phyloP scores from a whole-genome alignment of 2,797 vertebrate genomes.

The Chaetodon trifasciatus region DNA sequence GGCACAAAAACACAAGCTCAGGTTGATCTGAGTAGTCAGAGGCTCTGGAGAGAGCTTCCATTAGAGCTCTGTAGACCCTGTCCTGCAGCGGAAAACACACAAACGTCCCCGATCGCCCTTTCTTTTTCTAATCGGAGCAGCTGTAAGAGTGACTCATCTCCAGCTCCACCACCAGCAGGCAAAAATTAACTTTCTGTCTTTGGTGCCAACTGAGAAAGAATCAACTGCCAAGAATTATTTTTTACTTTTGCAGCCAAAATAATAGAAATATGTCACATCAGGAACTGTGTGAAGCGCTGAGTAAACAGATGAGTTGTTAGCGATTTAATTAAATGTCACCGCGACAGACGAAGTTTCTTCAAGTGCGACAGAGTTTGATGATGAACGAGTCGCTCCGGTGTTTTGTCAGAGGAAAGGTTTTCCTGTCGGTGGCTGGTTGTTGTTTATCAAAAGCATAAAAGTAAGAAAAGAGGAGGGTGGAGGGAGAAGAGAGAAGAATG shows the following conservation, averaged over 20 bases:
- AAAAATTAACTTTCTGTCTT: not conserved
- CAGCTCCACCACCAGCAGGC: not conserved
- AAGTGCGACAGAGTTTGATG: constrained; percentile 1
- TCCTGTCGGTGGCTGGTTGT: not conserved
- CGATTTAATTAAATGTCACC: constrained; percentile 6
- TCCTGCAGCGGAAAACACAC: too few species aligned
- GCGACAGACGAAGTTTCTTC: not conserved
- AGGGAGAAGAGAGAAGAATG: too few species aligned
- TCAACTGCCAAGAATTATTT: not conserved
- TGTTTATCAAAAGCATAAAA: constrained; percentile 30
- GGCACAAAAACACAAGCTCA: too few species aligned
- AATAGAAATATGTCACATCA: constrained; percentile 6
- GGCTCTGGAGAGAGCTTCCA: too few species aligned
- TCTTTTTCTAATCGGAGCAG: not conserved
- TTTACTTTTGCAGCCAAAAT: constrained; percentile 8
- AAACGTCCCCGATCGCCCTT: not conserved
- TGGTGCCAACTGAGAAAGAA: not conserved
- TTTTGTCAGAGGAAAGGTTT: constrained; percentile 4
- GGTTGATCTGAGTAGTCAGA: too few species aligned
- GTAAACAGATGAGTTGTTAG: not conserved
- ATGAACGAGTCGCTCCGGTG: not conserved
- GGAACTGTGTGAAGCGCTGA: not conserved
- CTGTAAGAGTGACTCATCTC: not conserved
- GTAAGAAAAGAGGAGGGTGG: not conserved
- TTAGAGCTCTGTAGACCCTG: too few species aligned